Percentiles rank a stretch among this genome's conserved stretches.
These are phyloP conservation scores for Ctenosaura bakeri DNA, from an alignment of 2,797 vertebrate species.

Conservation along the genomic window DNA sequence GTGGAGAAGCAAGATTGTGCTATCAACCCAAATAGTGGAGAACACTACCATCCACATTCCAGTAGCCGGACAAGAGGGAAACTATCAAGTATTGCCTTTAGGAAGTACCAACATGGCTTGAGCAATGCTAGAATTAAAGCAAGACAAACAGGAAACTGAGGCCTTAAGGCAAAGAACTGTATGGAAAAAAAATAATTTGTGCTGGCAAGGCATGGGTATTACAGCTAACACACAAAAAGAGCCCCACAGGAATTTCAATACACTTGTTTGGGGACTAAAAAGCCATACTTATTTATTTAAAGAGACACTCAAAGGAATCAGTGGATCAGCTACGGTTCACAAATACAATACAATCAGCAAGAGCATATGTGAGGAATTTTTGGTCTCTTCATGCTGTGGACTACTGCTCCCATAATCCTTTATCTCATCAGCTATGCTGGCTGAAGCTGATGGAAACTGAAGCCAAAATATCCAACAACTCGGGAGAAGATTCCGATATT, in stretches of 20 bases:
- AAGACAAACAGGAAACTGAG: background rate
- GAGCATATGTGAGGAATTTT: background rate
- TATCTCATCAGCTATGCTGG: background rate
- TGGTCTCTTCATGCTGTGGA: background rate
- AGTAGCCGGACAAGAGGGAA: background rate
- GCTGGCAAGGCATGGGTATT: background rate
- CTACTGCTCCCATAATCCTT: background rate
- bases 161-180: conserved; percentile 5
- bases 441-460: background rate
- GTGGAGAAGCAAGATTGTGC: fast-evolving
- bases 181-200: background rate
- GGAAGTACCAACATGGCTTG: background rate
- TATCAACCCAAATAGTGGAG: background rate
- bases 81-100: background rate
- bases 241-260: background rate
- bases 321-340: background rate
- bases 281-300: background rate
- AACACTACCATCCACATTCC: background rate
- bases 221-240: background rate
- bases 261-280: background rate
- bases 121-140: background rate
- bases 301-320: background rate
- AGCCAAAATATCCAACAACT: background rate
- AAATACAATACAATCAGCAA: background rate
- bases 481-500: background rate